phyloP scores from a whole-genome alignment of 2,888 invertebrate species.

The Hedychridium roseum region DNA sequence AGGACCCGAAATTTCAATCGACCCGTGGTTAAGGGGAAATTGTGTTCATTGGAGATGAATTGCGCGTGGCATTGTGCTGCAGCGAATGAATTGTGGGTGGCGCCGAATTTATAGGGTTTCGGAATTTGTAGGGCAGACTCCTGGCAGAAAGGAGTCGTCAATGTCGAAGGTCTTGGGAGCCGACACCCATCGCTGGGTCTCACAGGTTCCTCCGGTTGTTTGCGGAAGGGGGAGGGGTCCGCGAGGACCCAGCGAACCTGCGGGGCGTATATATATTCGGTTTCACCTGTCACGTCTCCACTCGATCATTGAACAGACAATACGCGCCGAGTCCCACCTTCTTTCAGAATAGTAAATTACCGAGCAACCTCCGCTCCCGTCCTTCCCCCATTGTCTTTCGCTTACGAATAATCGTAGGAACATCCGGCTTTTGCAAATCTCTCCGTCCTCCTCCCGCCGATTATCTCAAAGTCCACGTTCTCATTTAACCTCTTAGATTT shows the following conservation, averaged over 20 bases:
- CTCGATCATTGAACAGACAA: constrained; percentile 61
- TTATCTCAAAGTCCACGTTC: constrained; percentile 1
- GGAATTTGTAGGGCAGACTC: too few relatives aligned
- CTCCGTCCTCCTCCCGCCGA: not conserved
- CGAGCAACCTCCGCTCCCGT: constrained; percentile 28
- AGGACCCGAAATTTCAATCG: too few relatives aligned
- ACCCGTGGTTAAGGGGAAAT: too few relatives aligned
- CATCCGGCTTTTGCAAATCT: constrained; percentile 35
- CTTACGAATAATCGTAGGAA: constrained; percentile 8
- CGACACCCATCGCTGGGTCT: constrained; percentile 31
- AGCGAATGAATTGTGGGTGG: constrained; percentile 16
- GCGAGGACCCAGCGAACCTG: constrained; percentile 26
- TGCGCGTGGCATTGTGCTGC: too few relatives aligned
- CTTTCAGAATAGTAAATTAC: constrained; percentile 49
- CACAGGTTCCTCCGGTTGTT: constrained; percentile 27
- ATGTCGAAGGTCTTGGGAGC: constrained; percentile 47
- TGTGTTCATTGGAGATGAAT: too few relatives aligned
- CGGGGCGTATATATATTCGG: constrained; percentile 49
- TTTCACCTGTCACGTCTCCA: constrained; percentile 62
- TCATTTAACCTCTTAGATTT: constrained; percentile 9
- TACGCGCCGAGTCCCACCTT: constrained; percentile 49
- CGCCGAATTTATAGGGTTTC: not conserved
- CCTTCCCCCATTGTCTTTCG: constrained; percentile 34
- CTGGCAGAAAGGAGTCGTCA: constrained; percentile 17
- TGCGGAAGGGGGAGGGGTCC: constrained; percentile 26